Evolutionary conservation across 2,888 invertebrate species (phyloP), one percentile per base, ranked within the genome.

Genomic region (Proisotoma minuta): DNA sequence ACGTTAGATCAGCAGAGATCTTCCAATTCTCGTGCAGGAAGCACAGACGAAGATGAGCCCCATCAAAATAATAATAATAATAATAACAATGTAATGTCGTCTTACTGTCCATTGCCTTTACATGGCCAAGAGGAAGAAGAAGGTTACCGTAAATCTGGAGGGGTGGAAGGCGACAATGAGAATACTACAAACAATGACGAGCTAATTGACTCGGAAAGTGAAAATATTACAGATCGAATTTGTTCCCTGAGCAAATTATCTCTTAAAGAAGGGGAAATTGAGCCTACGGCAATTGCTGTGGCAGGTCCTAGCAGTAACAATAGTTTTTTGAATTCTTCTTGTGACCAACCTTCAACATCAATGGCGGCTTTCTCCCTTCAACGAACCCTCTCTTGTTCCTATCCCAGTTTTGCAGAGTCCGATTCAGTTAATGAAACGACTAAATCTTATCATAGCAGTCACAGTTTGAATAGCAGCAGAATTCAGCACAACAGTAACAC

Each of bases 371-470:
- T 43, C 18, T 43, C 43, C 18, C 43, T 20, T 12, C 43, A 43
- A n/a, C n/a, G n/a, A n/a, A n/a, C n/a, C n/a, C n/a, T n/a, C n/a
- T n/a, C n/a, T n/a, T n/a, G n/a, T n/a, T 43, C 43, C 18, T 12
- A 5, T 43, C 5, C 43, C 43, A 43, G 43, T 43, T 43, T 43
- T 43, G 4, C 4, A 5, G 43, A 43, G 18, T 43, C 43, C 4
- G 43, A 43, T n/a, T 43, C 43, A 43, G 20, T 43, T 43, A 43
- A 20, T 43, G 43, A 43, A 43, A 20, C 43, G n/a, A n/a, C n/a
- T n/a, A n/a, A n/a, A n/a, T n/a, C n/a, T n/a, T n/a, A n/a, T n/a
- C n/a, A n/a, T n/a, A n/a, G n/a, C n/a, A n/a, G n/a, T n/a, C n/a
- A n/a, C n/a, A n/a, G n/a, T n/a, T n/a, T n/a, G n/a, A n/a, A n/a